A percentile compares a stretch with the other conserved stretches of the same genome.
Evolutionary conservation across 2,797 vertebrate genomes (phyloP).

Genomic region (Urophycis tenuis): DNA sequence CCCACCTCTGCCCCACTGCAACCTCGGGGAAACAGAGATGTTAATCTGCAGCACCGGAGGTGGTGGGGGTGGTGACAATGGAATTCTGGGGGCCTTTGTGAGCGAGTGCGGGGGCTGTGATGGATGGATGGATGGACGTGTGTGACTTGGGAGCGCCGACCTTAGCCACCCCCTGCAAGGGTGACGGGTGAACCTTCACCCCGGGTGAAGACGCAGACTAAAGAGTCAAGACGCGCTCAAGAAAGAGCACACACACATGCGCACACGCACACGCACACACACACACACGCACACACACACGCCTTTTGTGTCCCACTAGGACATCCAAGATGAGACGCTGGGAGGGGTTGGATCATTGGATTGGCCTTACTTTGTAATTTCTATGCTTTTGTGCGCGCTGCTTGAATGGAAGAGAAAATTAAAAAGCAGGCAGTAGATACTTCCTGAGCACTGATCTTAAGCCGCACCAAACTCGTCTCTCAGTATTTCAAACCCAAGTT

Average conservation of each 20-base stretch:
- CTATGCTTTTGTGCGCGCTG: no score
- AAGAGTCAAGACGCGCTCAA: background rate
- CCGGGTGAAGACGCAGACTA: slow-evolving; percentile 1
- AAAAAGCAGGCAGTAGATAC: no score
- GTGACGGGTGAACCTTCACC: slow-evolving; percentile 20
- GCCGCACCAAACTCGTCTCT: no score
- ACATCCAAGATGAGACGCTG: no score
- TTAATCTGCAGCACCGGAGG: no score
- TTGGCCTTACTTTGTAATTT: no score
- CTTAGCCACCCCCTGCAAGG: slow-evolving; percentile 4
- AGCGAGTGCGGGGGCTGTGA: slow-evolving; percentile 25
- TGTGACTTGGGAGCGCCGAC: slow-evolving; percentile 14
- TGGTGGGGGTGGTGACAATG: slow-evolving; percentile 1
- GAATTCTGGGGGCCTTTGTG: slow-evolving; percentile 31
- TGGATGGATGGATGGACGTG: background rate
- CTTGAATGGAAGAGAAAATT: no score
- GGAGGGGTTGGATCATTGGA: no score
- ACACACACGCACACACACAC: background rate
- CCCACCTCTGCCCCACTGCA: slow-evolving; percentile 47
- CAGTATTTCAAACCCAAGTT: no score
- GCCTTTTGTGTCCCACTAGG: background rate
- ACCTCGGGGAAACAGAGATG: background rate
- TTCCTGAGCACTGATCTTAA: no score
- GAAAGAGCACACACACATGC: background rate
- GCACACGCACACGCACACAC: no score